Conservation (phyloP, 1,140 invertebrate genomes). For the Rhizoglyphus robini region DNA sequence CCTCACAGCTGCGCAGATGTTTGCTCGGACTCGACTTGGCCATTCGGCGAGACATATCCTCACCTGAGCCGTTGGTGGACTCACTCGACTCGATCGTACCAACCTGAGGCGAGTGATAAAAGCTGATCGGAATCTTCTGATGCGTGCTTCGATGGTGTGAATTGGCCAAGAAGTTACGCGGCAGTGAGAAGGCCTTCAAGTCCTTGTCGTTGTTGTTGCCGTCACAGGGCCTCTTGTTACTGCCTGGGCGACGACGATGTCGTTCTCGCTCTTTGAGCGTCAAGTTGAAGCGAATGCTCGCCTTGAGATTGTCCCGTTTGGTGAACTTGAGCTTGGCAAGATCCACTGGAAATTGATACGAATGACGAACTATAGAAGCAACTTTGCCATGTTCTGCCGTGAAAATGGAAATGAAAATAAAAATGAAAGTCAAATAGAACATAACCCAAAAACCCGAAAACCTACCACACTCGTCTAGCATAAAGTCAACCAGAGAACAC, state of each 20-base stretch:
- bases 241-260: background rate
- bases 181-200: background rate
- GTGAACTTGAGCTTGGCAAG: background rate
- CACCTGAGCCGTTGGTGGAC: too few species aligned
- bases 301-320: too few species aligned
- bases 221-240: background rate
- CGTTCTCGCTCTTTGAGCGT: too few species aligned
- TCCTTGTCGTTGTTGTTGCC: background rate
- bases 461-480: constrained; percentile 6
- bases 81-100: too few species aligned
- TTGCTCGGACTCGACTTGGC: too few species aligned
- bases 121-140: background rate
- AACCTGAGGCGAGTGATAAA: background rate
- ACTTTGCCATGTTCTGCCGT: constrained; percentile 1
- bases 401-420: background rate
- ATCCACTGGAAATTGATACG: background rate
- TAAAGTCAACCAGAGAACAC: constrained; percentile 64
- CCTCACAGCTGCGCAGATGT: too few species aligned
- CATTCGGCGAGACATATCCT: too few species aligned
- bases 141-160: background rate
- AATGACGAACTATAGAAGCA: background rate
- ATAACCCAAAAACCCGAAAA: constrained; percentile 46
- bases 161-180: background rate
- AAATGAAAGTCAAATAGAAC: background rate
- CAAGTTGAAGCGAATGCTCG: too few species aligned